Conservation (phyloP, 1,140 invertebrate genomes). For the Drepana arcuata region DNA sequence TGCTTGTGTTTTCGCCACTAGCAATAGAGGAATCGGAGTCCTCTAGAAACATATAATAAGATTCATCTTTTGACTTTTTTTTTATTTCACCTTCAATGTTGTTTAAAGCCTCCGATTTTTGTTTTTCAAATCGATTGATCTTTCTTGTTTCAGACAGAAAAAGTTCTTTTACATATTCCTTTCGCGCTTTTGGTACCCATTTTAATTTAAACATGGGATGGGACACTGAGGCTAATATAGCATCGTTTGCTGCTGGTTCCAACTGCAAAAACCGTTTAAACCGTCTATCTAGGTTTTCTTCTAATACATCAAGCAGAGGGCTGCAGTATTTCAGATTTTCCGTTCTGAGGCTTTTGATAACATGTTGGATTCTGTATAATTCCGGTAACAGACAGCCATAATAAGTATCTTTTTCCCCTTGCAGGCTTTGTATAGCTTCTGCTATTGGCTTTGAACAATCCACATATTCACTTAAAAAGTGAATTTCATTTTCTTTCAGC, state of each 20-base stretch:
- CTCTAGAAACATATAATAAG: too few species aligned
- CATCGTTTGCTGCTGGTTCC: constrained; percentile 11
- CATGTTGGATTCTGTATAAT: constrained; percentile 11
- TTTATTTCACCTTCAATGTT: too few species aligned
- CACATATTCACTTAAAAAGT: constrained; percentile 7
- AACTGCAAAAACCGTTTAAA: constrained; percentile 5
- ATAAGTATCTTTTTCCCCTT: constrained; percentile 11
- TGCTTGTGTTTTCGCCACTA: constrained; percentile 2
- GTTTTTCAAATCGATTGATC: too few species aligned
- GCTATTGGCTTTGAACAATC: constrained; percentile 6
- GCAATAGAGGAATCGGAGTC: too few species aligned
- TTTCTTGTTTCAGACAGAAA: constrained; percentile 11
- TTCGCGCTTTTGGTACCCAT: constrained; percentile 18
- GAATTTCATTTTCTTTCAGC: constrained; percentile 7
- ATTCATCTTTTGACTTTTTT: too few species aligned
- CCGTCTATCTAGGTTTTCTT: constrained; percentile 7
- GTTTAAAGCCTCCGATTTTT: too few species aligned
- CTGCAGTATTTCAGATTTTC: constrained; percentile 11
- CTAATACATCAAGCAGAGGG: constrained; percentile 3
- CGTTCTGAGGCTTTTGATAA: constrained; percentile 4
- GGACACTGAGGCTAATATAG: constrained; percentile 19
- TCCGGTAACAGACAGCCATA: constrained; percentile 13
- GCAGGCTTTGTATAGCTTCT: constrained; percentile 7
- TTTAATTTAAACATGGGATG: constrained; percentile 22
- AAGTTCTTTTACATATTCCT: constrained; percentile 15